Conservation (phyloP, 2,113 vertebrate species). For the Halcyon senegalensis region DNA sequence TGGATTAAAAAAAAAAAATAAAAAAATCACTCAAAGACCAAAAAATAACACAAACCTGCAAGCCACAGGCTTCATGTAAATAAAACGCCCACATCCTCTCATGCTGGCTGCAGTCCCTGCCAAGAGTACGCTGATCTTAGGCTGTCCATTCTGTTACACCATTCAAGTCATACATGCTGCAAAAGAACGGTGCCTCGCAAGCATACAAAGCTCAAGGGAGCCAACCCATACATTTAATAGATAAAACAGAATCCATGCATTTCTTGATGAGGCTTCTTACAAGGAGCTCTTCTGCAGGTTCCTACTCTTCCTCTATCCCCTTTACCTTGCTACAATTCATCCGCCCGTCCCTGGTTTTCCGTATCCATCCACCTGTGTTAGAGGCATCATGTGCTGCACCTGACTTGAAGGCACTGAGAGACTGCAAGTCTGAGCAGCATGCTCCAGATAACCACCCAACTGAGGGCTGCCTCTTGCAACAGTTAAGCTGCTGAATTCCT, state of each 20-base stretch:
- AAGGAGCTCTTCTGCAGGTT: neutral
- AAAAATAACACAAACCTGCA: neutral
- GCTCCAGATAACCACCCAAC: accelerated
- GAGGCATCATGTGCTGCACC: neutral
- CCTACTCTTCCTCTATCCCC: neutral
- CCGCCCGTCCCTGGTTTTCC: neutral
- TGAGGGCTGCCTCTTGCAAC: neutral
- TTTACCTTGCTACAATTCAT: neutral
- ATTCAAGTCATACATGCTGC: accelerated
- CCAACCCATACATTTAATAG: neutral
- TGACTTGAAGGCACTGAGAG: neutral
- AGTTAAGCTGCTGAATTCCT: neutral
- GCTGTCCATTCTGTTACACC: neutral
- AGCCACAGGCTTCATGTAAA: neutral
- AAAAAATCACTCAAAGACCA: neutral
- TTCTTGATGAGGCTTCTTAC: neutral
- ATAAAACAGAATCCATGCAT: neutral
- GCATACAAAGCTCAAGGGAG: neutral
- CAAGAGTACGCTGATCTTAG: too few species aligned
- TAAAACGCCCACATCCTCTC: neutral
- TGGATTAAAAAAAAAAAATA: neutral
- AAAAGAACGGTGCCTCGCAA: neutral
- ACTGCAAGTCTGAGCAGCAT: neutral
- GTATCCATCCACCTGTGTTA: neutral
- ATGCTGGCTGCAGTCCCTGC: neutral